Percentiles rank a stretch among this genome's conserved stretches.
phyloP scores from a whole-genome alignment of 2,888 invertebrate genomes.

The Ophraella communa region DNA sequence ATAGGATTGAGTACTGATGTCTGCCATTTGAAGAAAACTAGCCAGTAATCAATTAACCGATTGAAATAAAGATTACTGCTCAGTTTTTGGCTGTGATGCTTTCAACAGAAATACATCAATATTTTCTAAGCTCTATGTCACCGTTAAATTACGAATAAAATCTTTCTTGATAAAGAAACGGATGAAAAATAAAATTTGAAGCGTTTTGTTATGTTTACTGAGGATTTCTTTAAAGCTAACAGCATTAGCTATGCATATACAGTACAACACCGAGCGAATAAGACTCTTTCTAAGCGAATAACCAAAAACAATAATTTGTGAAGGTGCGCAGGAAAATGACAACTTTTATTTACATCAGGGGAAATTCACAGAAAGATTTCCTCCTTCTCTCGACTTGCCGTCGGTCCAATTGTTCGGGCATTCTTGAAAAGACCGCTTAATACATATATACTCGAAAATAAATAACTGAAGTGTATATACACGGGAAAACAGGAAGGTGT shows the following conservation, averaged over 20 bases:
- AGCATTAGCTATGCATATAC: slow-evolving; percentile 25
- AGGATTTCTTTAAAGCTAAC: no score
- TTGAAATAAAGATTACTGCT: no score
- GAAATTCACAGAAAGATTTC: slow-evolving; percentile 58
- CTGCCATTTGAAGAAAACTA: no score
- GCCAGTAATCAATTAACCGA: no score
- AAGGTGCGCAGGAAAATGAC: slow-evolving; percentile 53
- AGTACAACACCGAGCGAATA: slow-evolving; percentile 22
- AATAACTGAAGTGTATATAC: slow-evolving; percentile 54
- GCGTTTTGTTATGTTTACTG: no score
- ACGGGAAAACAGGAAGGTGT: slow-evolving; percentile 56
- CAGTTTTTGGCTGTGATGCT: no score
- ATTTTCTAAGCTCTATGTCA: no score
- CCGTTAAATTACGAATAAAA: no score
- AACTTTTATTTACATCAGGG: slow-evolving; percentile 60
- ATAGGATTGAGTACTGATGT: no score
- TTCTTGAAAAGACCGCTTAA: slow-evolving; percentile 54
- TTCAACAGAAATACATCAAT: no score
- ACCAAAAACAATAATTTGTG: slow-evolving; percentile 49
- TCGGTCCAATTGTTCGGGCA: slow-evolving; percentile 52
- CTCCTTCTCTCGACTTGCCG: slow-evolving; percentile 39
- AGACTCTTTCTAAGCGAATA: slow-evolving; percentile 34
- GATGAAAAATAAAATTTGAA: no score
- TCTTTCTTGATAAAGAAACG: no score
- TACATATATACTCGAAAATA: slow-evolving; percentile 57